phyloP scores from a whole-genome alignment of 2,888 invertebrate genomes.

The Thera britannica region DNA sequence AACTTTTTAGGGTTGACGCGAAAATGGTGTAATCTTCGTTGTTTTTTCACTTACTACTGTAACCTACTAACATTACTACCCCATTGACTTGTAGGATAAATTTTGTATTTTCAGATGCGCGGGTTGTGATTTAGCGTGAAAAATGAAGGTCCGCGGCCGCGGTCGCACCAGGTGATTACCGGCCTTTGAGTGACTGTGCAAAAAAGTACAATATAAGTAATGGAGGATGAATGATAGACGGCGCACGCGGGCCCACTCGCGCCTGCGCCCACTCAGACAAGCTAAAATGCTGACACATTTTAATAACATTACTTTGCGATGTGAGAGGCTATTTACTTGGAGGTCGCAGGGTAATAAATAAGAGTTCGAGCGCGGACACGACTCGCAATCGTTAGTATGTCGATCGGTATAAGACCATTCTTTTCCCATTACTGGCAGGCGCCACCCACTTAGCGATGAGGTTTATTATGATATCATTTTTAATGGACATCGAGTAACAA shows the following conservation, averaged over 20 bases:
- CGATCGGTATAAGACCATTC: conserved; percentile 72
- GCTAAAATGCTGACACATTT: conserved; percentile 84
- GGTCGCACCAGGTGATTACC: conserved; percentile 84
- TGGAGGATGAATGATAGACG: conserved; percentile 85
- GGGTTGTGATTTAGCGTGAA: conserved; percentile 83
- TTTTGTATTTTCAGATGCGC: conserved; percentile 83
- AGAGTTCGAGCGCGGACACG: conserved; percentile 77
- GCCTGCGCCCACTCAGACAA: conserved; percentile 52
- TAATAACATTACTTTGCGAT: conserved; percentile 82
- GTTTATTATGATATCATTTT: conserved; percentile 44
- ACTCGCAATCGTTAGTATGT: conserved; percentile 72
- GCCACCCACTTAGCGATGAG: conserved; percentile 39
- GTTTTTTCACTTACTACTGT: conserved; percentile 73
- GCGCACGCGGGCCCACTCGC: conserved; percentile 63
- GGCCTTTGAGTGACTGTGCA: conserved; percentile 83
- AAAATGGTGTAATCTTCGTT: conserved; percentile 46
- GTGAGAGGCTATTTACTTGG: conserved; percentile 81
- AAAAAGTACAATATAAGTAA: conserved; percentile 85
- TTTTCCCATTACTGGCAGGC: conserved; percentile 62
- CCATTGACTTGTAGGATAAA: conserved; percentile 83
- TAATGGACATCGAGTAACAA: conserved; percentile 37
- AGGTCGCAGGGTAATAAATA: conserved; percentile 78
- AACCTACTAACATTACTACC: conserved; percentile 72
- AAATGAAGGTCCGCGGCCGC: conserved; percentile 71
- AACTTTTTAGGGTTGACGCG: conserved; percentile 23